Evolutionary conservation across 2,888 invertebrate genomes (phyloP).

Genomic region (Helleia helle): DNA sequence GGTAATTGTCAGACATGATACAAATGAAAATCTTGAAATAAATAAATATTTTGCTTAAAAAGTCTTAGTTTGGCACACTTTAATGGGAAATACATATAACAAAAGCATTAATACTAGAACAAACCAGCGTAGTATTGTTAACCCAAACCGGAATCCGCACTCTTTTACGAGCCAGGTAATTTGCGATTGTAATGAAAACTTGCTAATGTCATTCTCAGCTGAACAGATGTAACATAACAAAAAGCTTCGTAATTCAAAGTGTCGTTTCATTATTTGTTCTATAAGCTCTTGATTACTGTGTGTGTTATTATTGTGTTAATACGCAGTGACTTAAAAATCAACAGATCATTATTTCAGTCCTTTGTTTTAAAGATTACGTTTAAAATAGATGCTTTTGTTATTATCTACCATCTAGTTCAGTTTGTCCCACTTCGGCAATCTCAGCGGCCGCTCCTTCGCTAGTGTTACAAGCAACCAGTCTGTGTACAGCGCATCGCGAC

Average conservation of each 20-base stretch:
- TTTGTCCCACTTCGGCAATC: constrained; percentile 73
- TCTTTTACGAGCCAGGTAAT: constrained; percentile 64
- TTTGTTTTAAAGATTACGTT: constrained; percentile 29
- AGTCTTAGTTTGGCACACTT: constrained; percentile 20
- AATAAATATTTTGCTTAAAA: not conserved
- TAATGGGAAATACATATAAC: constrained; percentile 67
- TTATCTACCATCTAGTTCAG: constrained; percentile 68
- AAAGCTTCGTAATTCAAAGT: constrained; percentile 38
- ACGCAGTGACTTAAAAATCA: constrained; percentile 9
- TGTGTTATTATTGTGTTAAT: constrained; percentile 17
- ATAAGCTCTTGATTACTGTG: constrained; percentile 24
- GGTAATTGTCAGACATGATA: constrained; percentile 5
- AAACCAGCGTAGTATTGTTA: constrained; percentile 41
- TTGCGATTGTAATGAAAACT: constrained; percentile 52
- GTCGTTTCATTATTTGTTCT: constrained; percentile 21
- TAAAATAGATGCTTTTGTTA: constrained; percentile 14
- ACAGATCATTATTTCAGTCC: constrained; percentile 26
- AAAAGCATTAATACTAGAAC: constrained; percentile 38
- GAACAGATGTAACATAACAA: constrained; percentile 61
- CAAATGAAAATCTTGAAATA: constrained; percentile 3
- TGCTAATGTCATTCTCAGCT: constrained; percentile 72
- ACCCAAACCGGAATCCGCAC: constrained; percentile 50
- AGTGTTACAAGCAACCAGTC: constrained; percentile 76
- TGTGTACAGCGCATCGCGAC: constrained; percentile 75
- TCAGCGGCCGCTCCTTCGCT: constrained; percentile 75